Conservation (phyloP, 1,140 invertebrate genomes). For the Phymastichus coffea region DNA sequence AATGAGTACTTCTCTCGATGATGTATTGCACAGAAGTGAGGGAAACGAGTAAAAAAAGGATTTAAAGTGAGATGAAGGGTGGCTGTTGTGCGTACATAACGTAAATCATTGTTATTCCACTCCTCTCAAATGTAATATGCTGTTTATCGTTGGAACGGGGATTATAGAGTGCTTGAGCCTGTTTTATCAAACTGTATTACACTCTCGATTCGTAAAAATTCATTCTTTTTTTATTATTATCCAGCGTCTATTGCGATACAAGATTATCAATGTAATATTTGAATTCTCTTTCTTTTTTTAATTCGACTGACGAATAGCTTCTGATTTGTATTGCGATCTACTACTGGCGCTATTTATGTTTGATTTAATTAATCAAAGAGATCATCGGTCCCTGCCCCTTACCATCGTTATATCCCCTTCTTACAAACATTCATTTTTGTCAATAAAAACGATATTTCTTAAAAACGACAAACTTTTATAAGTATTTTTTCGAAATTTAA, state of each 20-base stretch:
- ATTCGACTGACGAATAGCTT: conserved; percentile 8
- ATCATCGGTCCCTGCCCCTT: conserved; percentile 45
- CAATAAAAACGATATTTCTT: conserved; percentile 42
- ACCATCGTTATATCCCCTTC: conserved; percentile 46
- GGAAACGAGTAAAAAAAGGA: conserved; percentile 24
- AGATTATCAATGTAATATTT: conserved; percentile 12
- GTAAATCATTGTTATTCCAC: conserved; percentile 28
- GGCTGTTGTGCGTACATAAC: conserved; percentile 26
- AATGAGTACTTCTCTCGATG: conserved; percentile 19
- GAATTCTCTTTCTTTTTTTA: conserved; percentile 2
- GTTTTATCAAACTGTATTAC: conserved; percentile 15
- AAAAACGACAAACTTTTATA: conserved; percentile 30
- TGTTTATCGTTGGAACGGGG: conserved; percentile 31
- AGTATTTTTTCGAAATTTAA: conserved; percentile 28
- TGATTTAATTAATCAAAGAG: conserved; percentile 11
- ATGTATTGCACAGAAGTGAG: conserved; percentile 28
- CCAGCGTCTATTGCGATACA: conserved; percentile 5
- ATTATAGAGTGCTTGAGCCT: conserved; percentile 26
- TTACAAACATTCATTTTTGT: conserved; percentile 41
- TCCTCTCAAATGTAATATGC: conserved; percentile 30
- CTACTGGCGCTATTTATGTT: conserved; percentile 6
- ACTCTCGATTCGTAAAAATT: neutral
- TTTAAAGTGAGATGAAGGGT: conserved; percentile 16
- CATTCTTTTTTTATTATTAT: conserved; percentile 12
- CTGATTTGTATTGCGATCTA: conserved; percentile 4